Base-by-base conservation (phyloP, 2,888 invertebrate genomes). In the Bhutanitis thaidina region DNA sequence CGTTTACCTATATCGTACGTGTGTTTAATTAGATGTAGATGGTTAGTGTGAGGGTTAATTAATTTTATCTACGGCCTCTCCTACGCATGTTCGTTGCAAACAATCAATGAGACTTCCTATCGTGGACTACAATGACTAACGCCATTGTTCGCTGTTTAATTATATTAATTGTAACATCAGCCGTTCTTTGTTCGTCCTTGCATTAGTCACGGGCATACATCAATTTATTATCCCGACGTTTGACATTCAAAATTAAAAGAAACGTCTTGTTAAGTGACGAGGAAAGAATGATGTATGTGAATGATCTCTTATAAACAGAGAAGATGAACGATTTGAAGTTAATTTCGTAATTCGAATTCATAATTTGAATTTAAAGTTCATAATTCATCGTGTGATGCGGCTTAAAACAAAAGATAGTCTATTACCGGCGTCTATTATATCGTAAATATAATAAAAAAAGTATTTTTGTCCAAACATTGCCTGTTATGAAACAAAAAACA, bases 131-230 rank as follows among this genome's bases (percentile, higher is more conserved):
- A 51, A 54, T 73, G 69, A 74, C 61, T 72, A 68, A 74, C 58
- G 54, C 59, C 55, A 69, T 69, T 71, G 69, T 63, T 67, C 61
- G 57, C 54, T 54, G 60, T 67, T 68, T 69, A 71, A 75, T 71
- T 68, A 69, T 60, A 69, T 68, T 68, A 68, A 71, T 67, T 71
- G 64, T 66, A 65, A 58, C 61, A 64, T 62, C 67, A 66, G 66
- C 59, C 66, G 62, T 60, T 57, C 65, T 56, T 63, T 58, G 59
- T 68, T 64, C 67, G 55, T 68, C 67, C 69, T 58, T 53, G 34
- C 34, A 13, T 49, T 49, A 53, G 40, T 49, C 44, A 48, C 39
- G 56, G 48, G 57, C 53, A 53, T 55, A 44, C 47, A 52, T 50
- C 43, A 51, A 32, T 32, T 51, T 41, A 53, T 49, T 38, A 48